Conservation (phyloP, 1,140 invertebrate species). For the Habropoda laboriosa region DNA sequence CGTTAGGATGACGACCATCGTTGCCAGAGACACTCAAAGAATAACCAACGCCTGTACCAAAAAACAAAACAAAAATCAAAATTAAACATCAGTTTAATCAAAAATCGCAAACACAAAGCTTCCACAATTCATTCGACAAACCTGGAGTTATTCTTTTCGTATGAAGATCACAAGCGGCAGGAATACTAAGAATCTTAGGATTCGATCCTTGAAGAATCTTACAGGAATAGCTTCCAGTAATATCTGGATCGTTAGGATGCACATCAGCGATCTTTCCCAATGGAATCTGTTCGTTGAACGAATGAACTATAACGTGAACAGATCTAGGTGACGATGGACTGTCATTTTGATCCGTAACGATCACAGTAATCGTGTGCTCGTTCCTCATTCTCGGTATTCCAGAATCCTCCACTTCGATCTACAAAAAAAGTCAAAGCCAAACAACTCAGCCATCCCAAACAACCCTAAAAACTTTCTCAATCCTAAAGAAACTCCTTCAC, state of each 20-base stretch:
- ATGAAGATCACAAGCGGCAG: conserved; percentile 90
- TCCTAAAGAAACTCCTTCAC: conserved; percentile 35
- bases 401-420: conserved; percentile 94
- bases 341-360: conserved; percentile 95
- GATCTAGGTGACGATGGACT: conserved; percentile 92
- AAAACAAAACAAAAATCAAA: no score
- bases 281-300: conserved; percentile 88
- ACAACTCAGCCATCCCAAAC: no score
- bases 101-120: no score
- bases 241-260: conserved; percentile 94
- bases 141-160: conserved; percentile 86
- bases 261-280: conserved; percentile 93
- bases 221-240: conserved; percentile 93
- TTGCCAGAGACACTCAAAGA: conserved; percentile 92
- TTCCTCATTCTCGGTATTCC: conserved; percentile 92
- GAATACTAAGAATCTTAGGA: conserved; percentile 87
- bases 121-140: conserved; percentile 29
- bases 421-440: conserved; percentile 13
- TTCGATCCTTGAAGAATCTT: conserved; percentile 85
- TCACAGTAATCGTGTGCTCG: conserved; percentile 88
- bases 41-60: conserved; percentile 83
- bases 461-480: no score
- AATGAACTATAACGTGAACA: conserved; percentile 90
- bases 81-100: no score
- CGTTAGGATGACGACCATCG: conserved; percentile 93